Evolutionary conservation across 92 coral and sea anemone genomes (phyloP).

Genomic region (Palythoa grandis): DNA sequence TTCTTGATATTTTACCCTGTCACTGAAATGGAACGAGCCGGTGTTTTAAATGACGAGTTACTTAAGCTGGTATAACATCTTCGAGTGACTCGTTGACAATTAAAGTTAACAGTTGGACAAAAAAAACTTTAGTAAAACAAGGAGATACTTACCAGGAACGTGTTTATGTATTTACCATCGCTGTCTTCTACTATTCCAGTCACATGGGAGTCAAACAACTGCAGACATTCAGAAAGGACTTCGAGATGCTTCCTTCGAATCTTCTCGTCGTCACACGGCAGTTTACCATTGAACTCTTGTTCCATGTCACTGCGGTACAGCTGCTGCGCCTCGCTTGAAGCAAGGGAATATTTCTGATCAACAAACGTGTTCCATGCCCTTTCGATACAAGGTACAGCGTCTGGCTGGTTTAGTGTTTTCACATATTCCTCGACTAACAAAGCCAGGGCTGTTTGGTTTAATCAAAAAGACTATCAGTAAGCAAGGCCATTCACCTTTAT

Average conservation of each 20-base stretch:
- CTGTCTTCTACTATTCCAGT: slow-evolving; percentile 24
- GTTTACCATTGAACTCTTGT: not conserved
- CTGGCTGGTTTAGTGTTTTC: slow-evolving; percentile 34
- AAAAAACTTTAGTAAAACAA: not conserved
- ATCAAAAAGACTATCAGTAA: not conserved
- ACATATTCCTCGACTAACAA: slow-evolving; percentile 34
- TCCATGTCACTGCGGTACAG: slow-evolving; percentile 33
- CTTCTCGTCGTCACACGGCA: slow-evolving; percentile 23
- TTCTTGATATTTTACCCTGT: no score
- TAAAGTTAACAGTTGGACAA: not conserved
- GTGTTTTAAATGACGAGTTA: no score
- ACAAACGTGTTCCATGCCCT: slow-evolving; percentile 30
- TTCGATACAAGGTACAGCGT: slow-evolving; percentile 40
- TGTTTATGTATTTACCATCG: not conserved
- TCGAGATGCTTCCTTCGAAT: slow-evolving; percentile 26
- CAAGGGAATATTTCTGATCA: slow-evolving; percentile 33
- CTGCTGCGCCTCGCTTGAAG: slow-evolving; percentile 18
- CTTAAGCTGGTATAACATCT: no score
- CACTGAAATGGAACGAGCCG: no score
- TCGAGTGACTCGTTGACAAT: not conserved
- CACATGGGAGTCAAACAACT: slow-evolving; percentile 35
- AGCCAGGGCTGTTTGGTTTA: slow-evolving; percentile 21
- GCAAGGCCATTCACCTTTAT: no score
- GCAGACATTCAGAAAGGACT: slow-evolving; percentile 3
- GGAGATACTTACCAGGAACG: slow-evolving; percentile 2